Evolutionary conservation across 2,113 vertebrate genomes (phyloP), one percentile per base, ranked within the genome.

Genomic region (Nothobranchius kuhntae): DNA sequence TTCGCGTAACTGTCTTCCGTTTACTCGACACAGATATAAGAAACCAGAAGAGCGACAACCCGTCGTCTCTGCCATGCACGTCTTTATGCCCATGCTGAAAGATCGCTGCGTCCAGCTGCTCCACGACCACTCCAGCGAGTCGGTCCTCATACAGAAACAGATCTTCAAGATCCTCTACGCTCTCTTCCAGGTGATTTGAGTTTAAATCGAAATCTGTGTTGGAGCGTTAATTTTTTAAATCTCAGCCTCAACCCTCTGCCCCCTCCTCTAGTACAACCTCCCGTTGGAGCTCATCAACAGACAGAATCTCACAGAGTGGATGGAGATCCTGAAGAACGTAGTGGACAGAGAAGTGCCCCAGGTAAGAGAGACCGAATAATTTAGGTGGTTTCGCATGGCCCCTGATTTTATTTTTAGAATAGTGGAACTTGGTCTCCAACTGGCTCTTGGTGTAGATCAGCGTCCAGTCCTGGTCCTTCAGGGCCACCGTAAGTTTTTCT

Each of bases 131-230:
- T 98, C 96, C 78, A 95, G 94, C 66, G 96, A 99, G 11, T 98
- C 98, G 83, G 97, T 99, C 56, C 96, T 99, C 50, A 96, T 99
- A 61, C 98, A 99, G 90, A 99, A 99, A 90, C 97, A 99, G 65
- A 99, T 99, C 91, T 98, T 99, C 86, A 99, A 99, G 93, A 99
- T 99, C 88, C 96, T 99, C 83, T 99, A 99, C 68, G 98, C 98
- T 65, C 95, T 99, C 79, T 96, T 99, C 86, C 97, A 99, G 97
- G 98, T 99, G 0, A 1, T 42, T 7, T 45, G 10, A 45, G 9
- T 45, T 40, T 40, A 7, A 8, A 40, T 7, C 4, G 7, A 9
- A 8, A 40, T 9, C 38, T 5, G 38, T 6, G 6, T 40, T 40
- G 38, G 7, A 40, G 38, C 9, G 38, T 40, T 40, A 7, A 40